These are phyloP conservation scores for Limenitis camilla DNA, from an alignment of 2,888 invertebrate genomes.

Conservation along the genomic window DNA sequence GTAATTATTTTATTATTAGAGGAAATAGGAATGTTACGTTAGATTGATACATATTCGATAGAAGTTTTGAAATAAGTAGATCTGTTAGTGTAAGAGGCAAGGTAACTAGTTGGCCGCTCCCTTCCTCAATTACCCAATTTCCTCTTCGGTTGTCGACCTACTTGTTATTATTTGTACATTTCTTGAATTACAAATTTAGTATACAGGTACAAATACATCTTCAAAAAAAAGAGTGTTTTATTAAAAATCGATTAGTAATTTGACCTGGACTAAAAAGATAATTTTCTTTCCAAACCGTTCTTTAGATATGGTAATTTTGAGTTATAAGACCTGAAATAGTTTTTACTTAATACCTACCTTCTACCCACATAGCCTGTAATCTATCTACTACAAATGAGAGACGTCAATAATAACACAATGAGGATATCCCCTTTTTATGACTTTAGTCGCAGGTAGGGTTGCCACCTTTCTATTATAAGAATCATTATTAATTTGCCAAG, in stretches of 20 bases:
- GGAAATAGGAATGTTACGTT: background rate
- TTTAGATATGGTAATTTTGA: background rate
- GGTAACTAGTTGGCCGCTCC: constrained; percentile 41
- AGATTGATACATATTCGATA: constrained; percentile 1
- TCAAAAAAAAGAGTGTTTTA: too few species aligned
- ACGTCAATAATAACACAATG: constrained; percentile 10
- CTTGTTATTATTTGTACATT: constrained; percentile 23
- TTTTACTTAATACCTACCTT: background rate
- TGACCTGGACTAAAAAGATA: too few species aligned
- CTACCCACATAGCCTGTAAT: background rate
- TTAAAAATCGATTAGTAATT: too few species aligned
- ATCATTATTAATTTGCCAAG: too few species aligned
- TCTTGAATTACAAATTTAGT: constrained; percentile 1
- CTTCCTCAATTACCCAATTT: constrained; percentile 69
- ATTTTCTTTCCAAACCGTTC: too few species aligned
- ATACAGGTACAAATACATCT: too few species aligned
- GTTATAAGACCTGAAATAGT: background rate
- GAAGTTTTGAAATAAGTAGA: constrained; percentile 9
- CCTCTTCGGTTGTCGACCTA: constrained; percentile 53
- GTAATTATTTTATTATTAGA: background rate
- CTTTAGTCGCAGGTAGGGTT: background rate
- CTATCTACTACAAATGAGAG: background rate
- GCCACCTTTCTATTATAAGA: too few species aligned
- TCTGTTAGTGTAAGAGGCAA: constrained; percentile 13
- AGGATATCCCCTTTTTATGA: constrained; percentile 22